A percentile compares a stretch with the other conserved stretches of the same genome.
Conservation (phyloP, 2,113 vertebrate genomes). For the Carettochelys insculpta region DNA sequence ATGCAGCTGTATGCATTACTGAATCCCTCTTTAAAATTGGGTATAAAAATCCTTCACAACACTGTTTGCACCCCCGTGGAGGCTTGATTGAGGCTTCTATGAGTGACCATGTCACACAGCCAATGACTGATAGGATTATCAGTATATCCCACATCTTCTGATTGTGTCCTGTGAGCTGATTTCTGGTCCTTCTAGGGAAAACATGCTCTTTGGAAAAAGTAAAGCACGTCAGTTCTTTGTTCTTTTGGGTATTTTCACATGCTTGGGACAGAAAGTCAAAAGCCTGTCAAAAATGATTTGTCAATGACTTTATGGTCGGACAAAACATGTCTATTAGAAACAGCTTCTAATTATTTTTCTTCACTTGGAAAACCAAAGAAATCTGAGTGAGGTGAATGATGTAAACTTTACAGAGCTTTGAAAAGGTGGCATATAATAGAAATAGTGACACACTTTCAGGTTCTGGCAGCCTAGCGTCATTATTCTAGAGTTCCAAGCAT, state of each 20-base stretch:
- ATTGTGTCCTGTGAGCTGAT: not conserved
- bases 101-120: not conserved
- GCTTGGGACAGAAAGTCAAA: not conserved
- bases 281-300: not conserved
- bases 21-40: not conserved
- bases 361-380: not conserved
- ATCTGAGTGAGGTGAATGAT: not conserved
- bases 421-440: not conserved
- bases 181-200: not conserved
- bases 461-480: not conserved
- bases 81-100: not conserved
- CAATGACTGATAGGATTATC: not conserved
- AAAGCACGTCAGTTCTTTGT: not conserved
- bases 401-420: not conserved
- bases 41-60: not conserved
- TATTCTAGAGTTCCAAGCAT: not conserved
- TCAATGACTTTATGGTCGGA: not conserved
- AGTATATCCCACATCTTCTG: not conserved
- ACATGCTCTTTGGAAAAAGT: not conserved
- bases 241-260: not conserved
- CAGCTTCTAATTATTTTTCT: not conserved
- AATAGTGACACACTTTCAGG: not conserved
- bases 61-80: not conserved
- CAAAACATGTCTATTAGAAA: not conserved
- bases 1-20: not conserved